phyloP scores from a whole-genome alignment of 2,888 invertebrate genomes.

The Petrolisthes cinctipes region DNA sequence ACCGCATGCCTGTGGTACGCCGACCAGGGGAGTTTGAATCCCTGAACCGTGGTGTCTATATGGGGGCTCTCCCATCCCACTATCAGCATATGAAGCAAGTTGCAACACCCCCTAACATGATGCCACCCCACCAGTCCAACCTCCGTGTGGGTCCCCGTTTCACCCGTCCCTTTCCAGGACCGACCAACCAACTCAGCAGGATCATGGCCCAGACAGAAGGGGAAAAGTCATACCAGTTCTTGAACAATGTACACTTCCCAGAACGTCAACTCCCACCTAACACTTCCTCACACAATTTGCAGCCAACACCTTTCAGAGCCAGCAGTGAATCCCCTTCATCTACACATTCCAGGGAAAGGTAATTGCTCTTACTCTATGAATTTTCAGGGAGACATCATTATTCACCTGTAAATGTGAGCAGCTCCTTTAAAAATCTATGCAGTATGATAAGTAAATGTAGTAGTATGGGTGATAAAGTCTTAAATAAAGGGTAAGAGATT shows the following conservation, averaged over 20 bases:
- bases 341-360: conserved; percentile 55
- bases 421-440: too few species aligned
- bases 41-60: conserved; percentile 27
- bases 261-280: conserved; percentile 50
- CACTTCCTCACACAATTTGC: conserved; percentile 12
- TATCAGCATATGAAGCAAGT: conserved; percentile 48
- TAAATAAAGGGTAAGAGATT: too few species aligned
- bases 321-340: conserved; percentile 42
- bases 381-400: not conserved
- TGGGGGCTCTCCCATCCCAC: conserved; percentile 39
- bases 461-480: too few species aligned
- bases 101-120: conserved; percentile 16
- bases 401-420: too few species aligned
- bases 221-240: conserved; percentile 54
- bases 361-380: not conserved
- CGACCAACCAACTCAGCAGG: conserved; percentile 26
- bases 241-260: conserved; percentile 63
- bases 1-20: conserved; percentile 36
- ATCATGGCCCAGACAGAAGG: conserved; percentile 43
- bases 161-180: conserved; percentile 20
- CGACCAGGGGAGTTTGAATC: conserved; percentile 35
- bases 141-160: conserved; percentile 21
- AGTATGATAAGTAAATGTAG: too few species aligned
- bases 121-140: conserved; percentile 19
- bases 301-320: conserved; percentile 20